Evolutionary conservation across 2,888 invertebrate genomes (phyloP).

Genomic region (Himalopsyche tibetana): DNA sequence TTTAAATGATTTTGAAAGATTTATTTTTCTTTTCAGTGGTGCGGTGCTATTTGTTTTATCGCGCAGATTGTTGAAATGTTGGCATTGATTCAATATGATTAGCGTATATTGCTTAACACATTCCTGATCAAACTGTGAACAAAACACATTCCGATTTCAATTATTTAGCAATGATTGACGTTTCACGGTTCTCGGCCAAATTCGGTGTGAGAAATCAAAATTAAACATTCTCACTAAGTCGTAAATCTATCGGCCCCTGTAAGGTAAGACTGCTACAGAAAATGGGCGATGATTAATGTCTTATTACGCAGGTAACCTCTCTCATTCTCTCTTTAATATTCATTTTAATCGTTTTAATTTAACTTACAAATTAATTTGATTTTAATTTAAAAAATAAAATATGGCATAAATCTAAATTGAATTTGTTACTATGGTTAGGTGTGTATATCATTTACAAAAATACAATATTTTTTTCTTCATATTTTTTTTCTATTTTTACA

Average conservation of each 20-base stretch:
- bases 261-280: conserved; percentile 23
- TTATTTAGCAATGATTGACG: conserved; percentile 58
- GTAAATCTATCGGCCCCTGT: conserved; percentile 58
- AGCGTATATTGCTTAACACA: conserved; percentile 40
- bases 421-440: too few relatives aligned
- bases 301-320: conserved; percentile 13
- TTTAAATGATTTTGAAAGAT: conserved; percentile 11
- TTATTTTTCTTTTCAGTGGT: conserved; percentile 19
- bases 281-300: conserved; percentile 28
- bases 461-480: too few relatives aligned
- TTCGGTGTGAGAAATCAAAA: conserved; percentile 47
- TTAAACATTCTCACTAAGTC: conserved; percentile 46
- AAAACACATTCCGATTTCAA: conserved; percentile 44
- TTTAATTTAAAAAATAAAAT: not conserved
- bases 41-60: conserved; percentile 39
- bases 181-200: conserved; percentile 55
- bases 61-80: conserved; percentile 34
- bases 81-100: conserved; percentile 42
- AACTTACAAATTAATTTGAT: not conserved
- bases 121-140: conserved; percentile 40
- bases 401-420: too few relatives aligned
- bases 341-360: not conserved
- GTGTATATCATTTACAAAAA: too few relatives aligned
- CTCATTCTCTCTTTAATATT: not conserved
- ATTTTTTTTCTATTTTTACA: too few relatives aligned